Evolutionary conservation across 2,888 invertebrate genomes (phyloP), one percentile per base, ranked within the genome.

Genomic region (Cenopis cana): DNA sequence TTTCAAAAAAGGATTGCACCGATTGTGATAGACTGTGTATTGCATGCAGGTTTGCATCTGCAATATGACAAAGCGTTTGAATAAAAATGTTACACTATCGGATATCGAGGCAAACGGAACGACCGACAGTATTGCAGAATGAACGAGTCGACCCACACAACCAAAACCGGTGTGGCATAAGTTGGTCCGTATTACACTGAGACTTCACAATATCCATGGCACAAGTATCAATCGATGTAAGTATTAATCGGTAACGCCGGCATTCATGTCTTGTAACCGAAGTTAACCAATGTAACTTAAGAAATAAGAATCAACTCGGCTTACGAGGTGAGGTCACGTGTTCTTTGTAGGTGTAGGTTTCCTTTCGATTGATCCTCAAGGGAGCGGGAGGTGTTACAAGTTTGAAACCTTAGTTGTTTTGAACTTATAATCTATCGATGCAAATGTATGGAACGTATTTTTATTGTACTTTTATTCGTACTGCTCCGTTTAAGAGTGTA

Each of bases 91-190:
- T 10, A 49, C 12, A 18, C 50, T 3, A 14, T 52, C n/a, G 46
- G 41, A 38, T 54, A 54, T 54, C 59, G 17, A 29, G 14, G 20
- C 50, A 36, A 50, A 52, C 20, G 62, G 18, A 54, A n/a, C 12
- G 11, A 24, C 17, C 41, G 29, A 41, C 14, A 41, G n/a, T 70
- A 50, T 59, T 33, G 57, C 57, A 50, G 57, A 65, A 65, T 38
- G 46, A 57, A 70, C 64, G 33, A 33, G 52, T 59, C 52, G 41
- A 41, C 69, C 65, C 65, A 70, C 59, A 70, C 65, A 59, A 59
- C 29, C 41, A 36, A 69, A 69, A 69, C 69, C 69, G 64, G 64
- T 69, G 57, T 59, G 50, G 38, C 38, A 41, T 52, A 69, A 69
- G 41, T 41, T 50, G 20, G 56, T 62, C 20, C 38, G 38, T 49